These are phyloP conservation scores for Lymantria dispar DNA, from an alignment of 2,888 invertebrate genomes.

Conservation along the genomic window DNA sequence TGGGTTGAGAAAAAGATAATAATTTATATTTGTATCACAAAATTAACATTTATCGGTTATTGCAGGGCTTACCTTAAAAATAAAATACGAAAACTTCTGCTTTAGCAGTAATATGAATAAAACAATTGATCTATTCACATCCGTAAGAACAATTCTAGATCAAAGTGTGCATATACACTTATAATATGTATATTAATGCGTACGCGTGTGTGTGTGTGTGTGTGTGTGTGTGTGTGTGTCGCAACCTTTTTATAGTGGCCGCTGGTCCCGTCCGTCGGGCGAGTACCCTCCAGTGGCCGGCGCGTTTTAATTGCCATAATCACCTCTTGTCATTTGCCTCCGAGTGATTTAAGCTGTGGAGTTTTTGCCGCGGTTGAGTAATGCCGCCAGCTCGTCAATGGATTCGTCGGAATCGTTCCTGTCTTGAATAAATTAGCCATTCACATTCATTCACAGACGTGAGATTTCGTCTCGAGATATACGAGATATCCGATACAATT, in stretches of 20 bases:
- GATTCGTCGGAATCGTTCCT: slow-evolving; percentile 31
- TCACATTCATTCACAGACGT: slow-evolving; percentile 33
- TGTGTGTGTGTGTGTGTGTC: slow-evolving; percentile 8
- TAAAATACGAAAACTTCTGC: no score
- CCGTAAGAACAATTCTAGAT: no score
- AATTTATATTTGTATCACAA: no score
- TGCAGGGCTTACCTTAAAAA: no score
- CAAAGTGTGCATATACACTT: no score
- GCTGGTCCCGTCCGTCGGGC: not conserved
- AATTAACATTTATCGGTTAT: no score
- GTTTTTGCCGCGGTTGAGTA: slow-evolving; percentile 29
- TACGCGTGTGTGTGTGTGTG: no score
- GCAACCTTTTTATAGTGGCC: slow-evolving; percentile 19
- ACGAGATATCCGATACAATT: slow-evolving; percentile 1
- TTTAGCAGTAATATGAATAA: no score
- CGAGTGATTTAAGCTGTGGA: slow-evolving; percentile 41
- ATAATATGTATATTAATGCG: no score
- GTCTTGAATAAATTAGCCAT: slow-evolving; percentile 36
- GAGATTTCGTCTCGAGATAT: slow-evolving; percentile 29
- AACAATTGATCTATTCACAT: no score
- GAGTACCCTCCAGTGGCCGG: slow-evolving; percentile 17
- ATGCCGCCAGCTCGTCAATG: slow-evolving; percentile 32
- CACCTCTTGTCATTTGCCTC: slow-evolving; percentile 54
- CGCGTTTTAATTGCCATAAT: slow-evolving; percentile 54
- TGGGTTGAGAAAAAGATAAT: no score